A percentile compares a stretch with the other conserved stretches of the same genome.
These are phyloP conservation scores for Drosophila mauritiana DNA, from an alignment of 1,140 invertebrate genomes.

Conservation along the genomic window DNA sequence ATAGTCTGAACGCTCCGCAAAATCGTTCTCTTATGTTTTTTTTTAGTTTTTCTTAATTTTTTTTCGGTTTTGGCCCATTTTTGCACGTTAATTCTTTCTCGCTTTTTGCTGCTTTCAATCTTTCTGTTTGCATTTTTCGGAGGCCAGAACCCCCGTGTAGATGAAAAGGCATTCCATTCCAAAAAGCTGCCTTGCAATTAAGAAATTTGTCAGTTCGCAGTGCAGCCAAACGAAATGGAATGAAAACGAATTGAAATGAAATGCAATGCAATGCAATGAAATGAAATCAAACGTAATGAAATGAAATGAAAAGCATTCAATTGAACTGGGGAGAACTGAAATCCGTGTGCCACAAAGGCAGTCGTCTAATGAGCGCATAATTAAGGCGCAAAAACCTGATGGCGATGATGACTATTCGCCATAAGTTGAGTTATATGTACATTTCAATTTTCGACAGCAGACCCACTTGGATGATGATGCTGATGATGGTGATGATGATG, in stretches of 20 bases:
- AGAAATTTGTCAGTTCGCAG: conserved; percentile 77
- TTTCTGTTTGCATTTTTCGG: conserved; percentile 45
- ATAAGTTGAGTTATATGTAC: conserved; percentile 18
- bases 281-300: conserved; percentile 37
- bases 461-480: conserved; percentile 4
- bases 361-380: conserved; percentile 55
- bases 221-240: conserved; percentile 41
- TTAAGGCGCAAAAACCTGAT: conserved; percentile 25
- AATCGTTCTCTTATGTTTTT: too few relatives aligned
- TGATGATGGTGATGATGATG: conserved; percentile 4
- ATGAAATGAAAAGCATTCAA: conserved; percentile 77
- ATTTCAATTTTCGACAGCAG: conserved; percentile 4
- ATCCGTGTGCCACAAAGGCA: conserved; percentile 18
- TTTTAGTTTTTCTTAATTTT: conserved; percentile 7
- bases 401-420: background rate
- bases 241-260: background rate
- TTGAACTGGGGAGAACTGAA: conserved; percentile 49
- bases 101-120: conserved; percentile 22
- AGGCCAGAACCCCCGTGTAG: conserved; percentile 8
- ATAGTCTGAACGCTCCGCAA: too few relatives aligned
- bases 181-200: conserved; percentile 70
- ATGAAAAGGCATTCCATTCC: conserved; percentile 66
- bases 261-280: conserved; percentile 4
- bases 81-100: conserved; percentile 14
- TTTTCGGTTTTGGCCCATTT: conserved; percentile 4